These are phyloP conservation scores for Myopa tessellatipennis DNA, from an alignment of 2,888 invertebrate genomes.

Conservation along the genomic window DNA sequence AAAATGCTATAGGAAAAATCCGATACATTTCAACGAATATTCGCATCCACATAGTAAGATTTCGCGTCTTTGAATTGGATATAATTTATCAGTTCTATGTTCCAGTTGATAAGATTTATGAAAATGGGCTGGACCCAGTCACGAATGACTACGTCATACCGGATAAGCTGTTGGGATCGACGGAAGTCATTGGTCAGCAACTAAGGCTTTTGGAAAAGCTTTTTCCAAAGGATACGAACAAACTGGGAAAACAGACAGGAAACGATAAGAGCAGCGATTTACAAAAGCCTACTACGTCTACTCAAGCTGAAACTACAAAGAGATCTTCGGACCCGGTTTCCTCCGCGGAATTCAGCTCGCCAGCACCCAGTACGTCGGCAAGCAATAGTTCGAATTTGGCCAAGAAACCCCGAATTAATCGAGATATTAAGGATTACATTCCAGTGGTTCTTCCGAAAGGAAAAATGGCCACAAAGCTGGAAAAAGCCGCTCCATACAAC, in stretches of 20 bases:
- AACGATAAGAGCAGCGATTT: conserved; percentile 3
- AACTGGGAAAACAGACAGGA: not conserved
- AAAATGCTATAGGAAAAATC: conserved; percentile 85
- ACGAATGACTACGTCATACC: conserved; percentile 72
- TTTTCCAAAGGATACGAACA: conserved; percentile 52
- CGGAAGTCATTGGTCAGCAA: conserved; percentile 73
- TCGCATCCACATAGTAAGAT: conserved; percentile 80
- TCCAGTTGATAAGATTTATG: conserved; percentile 76
- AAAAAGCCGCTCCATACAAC: conserved; percentile 77
- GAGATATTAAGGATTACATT: conserved; percentile 68
- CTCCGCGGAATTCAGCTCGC: not conserved
- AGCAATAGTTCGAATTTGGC: conserved; percentile 55
- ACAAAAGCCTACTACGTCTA: conserved; percentile 15
- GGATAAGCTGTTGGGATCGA: conserved; percentile 69
- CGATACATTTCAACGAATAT: conserved; percentile 84
- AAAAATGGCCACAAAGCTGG: conserved; percentile 76
- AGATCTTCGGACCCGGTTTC: not conserved
- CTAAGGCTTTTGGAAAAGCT: conserved; percentile 70
- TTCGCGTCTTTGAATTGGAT: not conserved
- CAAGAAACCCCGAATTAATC: conserved; percentile 62
- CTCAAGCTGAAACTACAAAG: conserved; percentile 16
- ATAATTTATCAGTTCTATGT: conserved; percentile 42
- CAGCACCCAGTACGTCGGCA: not conserved
- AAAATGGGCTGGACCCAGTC: conserved; percentile 65
- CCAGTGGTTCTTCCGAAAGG: conserved; percentile 73